phyloP scores from a whole-genome alignment of 1,140 invertebrate genomes.

The Orchestia grillus region DNA sequence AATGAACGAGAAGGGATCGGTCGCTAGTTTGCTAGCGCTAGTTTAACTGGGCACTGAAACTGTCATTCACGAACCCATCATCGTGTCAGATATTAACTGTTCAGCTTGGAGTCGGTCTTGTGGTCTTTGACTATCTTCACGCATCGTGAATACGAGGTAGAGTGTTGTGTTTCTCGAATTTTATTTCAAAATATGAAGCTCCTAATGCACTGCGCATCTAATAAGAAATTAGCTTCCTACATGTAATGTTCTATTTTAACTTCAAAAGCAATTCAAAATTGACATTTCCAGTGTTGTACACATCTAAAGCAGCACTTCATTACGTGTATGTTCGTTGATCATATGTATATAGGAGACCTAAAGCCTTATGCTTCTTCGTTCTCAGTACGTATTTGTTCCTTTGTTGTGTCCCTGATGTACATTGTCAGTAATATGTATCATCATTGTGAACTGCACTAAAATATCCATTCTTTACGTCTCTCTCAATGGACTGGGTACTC shows the following conservation, averaged over 20 bases:
- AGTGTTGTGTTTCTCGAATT: neutral
- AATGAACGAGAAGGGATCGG: neutral
- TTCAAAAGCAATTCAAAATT: neutral
- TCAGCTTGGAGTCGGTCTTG: neutral
- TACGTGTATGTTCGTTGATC: too few relatives aligned
- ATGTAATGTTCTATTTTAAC: neutral
- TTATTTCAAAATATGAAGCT: neutral
- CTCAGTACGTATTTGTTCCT: neutral
- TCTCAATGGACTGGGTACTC: too few relatives aligned
- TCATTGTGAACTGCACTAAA: neutral
- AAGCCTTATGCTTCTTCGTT: neutral
- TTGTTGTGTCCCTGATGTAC: neutral
- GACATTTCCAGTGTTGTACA: neutral
- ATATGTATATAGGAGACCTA: too few relatives aligned
- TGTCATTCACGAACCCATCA: neutral
- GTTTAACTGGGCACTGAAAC: neutral
- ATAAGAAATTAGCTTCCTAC: neutral
- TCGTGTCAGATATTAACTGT: neutral
- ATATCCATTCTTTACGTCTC: neutral
- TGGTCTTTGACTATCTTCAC: neutral
- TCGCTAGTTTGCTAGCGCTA: neutral
- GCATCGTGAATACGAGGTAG: neutral
- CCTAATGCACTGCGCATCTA: neutral
- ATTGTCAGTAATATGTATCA: neutral
- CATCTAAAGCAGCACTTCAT: too few relatives aligned